Evolutionary conservation across 2,797 vertebrate species (phyloP).

Genomic region (Salmo trutta): DNA sequence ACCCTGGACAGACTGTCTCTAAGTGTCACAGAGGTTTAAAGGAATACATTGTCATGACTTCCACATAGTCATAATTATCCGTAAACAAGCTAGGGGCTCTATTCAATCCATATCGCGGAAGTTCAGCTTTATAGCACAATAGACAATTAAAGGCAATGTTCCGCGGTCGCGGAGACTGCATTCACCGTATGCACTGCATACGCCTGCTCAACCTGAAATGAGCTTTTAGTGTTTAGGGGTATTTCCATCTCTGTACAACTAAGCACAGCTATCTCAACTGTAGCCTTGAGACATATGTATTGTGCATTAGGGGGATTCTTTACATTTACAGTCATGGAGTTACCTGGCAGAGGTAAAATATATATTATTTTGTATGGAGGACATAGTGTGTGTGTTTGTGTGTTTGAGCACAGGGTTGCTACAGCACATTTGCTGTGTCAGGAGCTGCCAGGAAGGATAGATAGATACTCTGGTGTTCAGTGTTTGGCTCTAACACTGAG

Average conservation of each 20-base stretch:
- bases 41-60: no score
- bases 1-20: not conserved
- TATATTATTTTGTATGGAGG: not conserved
- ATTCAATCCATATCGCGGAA: no score
- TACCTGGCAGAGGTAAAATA: not conserved
- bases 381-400: not conserved
- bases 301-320: not conserved
- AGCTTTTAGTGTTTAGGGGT: not conserved
- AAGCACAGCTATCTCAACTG: not conserved
- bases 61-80: no score
- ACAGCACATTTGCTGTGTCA: not conserved
- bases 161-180: no score
- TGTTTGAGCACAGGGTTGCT: not conserved
- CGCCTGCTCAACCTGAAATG: no score
- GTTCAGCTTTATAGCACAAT: no score
- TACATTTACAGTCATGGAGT: not conserved
- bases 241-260: not conserved
- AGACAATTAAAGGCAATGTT: no score
- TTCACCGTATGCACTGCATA: no score
- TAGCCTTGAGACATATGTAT: not conserved
- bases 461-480: not conserved
- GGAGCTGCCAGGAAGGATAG: not conserved
- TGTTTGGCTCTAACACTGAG: conserved; percentile 2
- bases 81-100: no score
- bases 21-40: not conserved